A percentile compares a stretch with the other conserved stretches of the same genome.
Conservation (phyloP, 1,140 invertebrate genomes). For the Aporrectodea caliginosa region DNA sequence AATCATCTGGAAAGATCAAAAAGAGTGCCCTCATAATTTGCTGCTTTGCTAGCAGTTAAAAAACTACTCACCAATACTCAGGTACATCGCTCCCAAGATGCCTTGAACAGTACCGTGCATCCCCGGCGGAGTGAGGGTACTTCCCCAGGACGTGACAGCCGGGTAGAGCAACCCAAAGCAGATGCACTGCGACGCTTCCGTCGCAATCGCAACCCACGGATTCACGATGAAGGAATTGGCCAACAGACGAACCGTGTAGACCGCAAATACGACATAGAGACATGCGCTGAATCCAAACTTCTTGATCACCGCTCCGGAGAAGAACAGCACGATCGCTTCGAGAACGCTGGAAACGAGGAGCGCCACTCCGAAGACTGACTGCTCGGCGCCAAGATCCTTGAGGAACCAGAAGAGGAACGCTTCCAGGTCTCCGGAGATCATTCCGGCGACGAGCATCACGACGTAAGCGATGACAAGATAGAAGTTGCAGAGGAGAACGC, state of each 20-base stretch:
- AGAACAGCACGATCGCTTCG: slow-evolving; percentile 75
- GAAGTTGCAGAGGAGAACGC: slow-evolving; percentile 24
- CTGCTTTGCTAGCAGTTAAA: no score
- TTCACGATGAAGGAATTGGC: slow-evolving; percentile 75
- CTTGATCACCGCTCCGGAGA: slow-evolving; percentile 73
- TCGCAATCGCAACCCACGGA: slow-evolving; percentile 68
- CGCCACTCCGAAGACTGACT: slow-evolving; percentile 76
- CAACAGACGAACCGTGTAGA: slow-evolving; percentile 71
- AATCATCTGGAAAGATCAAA: no score
- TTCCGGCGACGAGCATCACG: slow-evolving; percentile 41
- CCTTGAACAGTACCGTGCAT: slow-evolving; percentile 81
- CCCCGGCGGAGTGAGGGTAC: slow-evolving; percentile 75
- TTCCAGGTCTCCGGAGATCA: slow-evolving; percentile 73
- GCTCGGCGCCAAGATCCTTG: slow-evolving; percentile 69
- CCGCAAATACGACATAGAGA: slow-evolving; percentile 75
- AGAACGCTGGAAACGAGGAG: slow-evolving; percentile 75
- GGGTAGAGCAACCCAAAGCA: slow-evolving; percentile 85
- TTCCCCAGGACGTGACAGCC: slow-evolving; percentile 83
- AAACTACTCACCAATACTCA: slow-evolving; percentile 43
- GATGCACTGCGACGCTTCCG: slow-evolving; percentile 80
- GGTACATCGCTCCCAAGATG: slow-evolving; percentile 69
- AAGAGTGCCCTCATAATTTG: no score
- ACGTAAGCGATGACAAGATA: slow-evolving; percentile 5
- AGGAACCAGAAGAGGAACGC: slow-evolving; percentile 83
- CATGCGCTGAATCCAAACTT: slow-evolving; percentile 76